phyloP scores from a whole-genome alignment of 2,113 vertebrate genomes.

The Labrus mixtus region DNA sequence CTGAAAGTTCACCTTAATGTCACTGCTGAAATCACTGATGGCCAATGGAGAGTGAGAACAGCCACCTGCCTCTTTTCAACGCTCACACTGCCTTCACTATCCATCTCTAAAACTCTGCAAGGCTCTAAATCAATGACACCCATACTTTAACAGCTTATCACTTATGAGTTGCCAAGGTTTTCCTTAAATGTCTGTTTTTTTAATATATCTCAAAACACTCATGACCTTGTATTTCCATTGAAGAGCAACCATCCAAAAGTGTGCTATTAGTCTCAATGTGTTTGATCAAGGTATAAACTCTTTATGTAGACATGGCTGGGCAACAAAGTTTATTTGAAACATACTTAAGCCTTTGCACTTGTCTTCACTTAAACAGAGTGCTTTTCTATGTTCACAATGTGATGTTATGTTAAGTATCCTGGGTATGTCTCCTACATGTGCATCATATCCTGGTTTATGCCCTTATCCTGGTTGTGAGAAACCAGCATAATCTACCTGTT shows the following conservation, averaged over 20 bases:
- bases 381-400: no score
- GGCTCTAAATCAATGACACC: not conserved
- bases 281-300: no score
- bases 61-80: not conserved
- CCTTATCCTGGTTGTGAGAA: not conserved
- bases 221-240: no score
- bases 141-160: not conserved
- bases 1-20: slow-evolving; percentile 5
- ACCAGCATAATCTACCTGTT: not conserved
- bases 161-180: not conserved
- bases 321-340: no score
- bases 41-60: not conserved
- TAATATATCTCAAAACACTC: not conserved
- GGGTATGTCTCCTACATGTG: not conserved
- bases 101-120: not conserved
- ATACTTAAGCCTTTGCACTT: no score
- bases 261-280: no score
- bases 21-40: slow-evolving; percentile 16
- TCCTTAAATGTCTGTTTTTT: not conserved
- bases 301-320: no score
- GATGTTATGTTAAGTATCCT: not conserved
- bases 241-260: no score
- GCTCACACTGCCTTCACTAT: not conserved
- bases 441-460: not conserved
- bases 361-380: no score